These are phyloP conservation scores for Campoplex nolae DNA, from an alignment of 2,888 invertebrate genomes.

Conservation along the genomic window DNA sequence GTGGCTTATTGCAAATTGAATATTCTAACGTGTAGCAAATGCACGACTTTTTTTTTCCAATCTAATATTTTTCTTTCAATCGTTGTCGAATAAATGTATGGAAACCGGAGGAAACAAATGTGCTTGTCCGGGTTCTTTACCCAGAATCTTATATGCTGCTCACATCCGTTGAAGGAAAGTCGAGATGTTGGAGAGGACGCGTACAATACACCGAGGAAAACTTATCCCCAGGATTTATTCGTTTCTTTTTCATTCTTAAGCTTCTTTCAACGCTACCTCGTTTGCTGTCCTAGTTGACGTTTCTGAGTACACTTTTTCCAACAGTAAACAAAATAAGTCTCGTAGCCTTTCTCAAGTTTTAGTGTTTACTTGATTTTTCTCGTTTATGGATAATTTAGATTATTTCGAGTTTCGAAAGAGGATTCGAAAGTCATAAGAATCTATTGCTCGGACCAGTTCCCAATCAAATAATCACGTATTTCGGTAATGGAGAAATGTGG, in stretches of 20 bases:
- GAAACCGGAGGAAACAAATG: conserved; percentile 10
- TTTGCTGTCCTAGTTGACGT: conserved; percentile 9
- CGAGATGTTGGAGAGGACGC: conserved; percentile 35
- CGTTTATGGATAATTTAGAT: not conserved
- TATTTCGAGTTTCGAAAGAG: not conserved
- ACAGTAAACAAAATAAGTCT: conserved; percentile 17
- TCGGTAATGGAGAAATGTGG: too few species aligned
- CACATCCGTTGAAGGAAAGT: conserved; percentile 33
- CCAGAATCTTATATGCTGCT: conserved; percentile 34
- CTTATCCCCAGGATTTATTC: conserved; percentile 28
- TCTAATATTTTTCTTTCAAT: conserved; percentile 1
- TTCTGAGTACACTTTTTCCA: conserved; percentile 39
- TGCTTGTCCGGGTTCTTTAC: conserved; percentile 3
- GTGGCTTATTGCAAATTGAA: not conserved
- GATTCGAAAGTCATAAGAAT: not conserved
- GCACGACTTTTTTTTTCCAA: not conserved
- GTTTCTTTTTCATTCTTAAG: conserved; percentile 27
- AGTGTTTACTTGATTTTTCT: not conserved
- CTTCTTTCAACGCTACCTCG: conserved; percentile 4
- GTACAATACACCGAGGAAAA: conserved; percentile 26
- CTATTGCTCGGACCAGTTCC: not conserved
- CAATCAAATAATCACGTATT: not conserved
- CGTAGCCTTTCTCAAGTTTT: not conserved
- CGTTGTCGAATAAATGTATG: not conserved
- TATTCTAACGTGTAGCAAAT: not conserved